These are phyloP conservation scores for Drosophila pseudotakahashii DNA, from an alignment of 2,888 invertebrate genomes.

Conservation along the genomic window DNA sequence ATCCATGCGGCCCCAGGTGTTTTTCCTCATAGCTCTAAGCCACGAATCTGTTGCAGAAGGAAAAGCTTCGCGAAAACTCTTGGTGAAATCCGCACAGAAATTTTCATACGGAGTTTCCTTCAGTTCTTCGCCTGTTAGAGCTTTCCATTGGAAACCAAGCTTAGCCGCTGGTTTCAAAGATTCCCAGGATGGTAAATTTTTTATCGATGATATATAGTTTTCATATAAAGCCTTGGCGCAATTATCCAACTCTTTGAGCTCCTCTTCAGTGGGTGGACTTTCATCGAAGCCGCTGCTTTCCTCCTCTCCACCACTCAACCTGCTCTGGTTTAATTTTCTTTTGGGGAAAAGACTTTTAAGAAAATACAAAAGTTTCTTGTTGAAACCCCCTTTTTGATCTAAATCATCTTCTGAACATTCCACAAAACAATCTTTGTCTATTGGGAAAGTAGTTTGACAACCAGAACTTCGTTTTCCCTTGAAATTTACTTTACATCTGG, in stretches of 20 bases:
- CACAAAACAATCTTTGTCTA: background rate
- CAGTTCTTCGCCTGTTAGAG: constrained; percentile 52
- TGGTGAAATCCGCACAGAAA: constrained; percentile 50
- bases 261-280: background rate
- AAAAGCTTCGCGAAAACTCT: background rate
- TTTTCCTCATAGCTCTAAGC: background rate
- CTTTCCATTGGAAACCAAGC: constrained; percentile 68
- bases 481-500: too few relatives aligned
- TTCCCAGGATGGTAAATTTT: constrained; percentile 42
- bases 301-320: background rate
- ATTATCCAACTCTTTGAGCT: background rate
- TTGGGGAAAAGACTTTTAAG: background rate
- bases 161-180: constrained; percentile 44
- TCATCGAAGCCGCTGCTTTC: background rate
- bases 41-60: constrained; percentile 1
- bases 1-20: constrained; percentile 49
- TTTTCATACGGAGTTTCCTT: constrained; percentile 61
- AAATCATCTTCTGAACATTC: background rate
- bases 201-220: background rate
- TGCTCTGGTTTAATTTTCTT: background rate
- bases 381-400: background rate
- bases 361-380: background rate
- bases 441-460: background rate
- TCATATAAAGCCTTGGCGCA: constrained; percentile 39
- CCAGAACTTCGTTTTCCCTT: background rate